Evolutionary conservation across 2,113 vertebrate species (phyloP), one percentile per base, ranked within the genome.

Genomic region (Cathartes aura): DNA sequence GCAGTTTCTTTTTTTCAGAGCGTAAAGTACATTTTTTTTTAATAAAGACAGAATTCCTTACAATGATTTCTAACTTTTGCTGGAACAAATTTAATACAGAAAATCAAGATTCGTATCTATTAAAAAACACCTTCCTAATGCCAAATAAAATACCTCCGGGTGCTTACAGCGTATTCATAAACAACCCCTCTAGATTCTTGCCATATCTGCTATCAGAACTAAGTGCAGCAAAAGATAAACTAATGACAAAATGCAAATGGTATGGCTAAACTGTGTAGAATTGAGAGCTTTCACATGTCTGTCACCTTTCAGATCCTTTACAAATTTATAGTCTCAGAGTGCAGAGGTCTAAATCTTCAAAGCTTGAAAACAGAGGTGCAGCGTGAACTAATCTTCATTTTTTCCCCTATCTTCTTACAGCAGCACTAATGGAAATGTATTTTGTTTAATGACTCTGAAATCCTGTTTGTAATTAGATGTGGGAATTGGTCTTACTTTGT

Each of bases 381-480:
- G 79, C 93, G 94, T 98, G 94, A 97, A 98, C 97, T 98, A 98
- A 98, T 98, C 98, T 98, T 98, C 96, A 97, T 97, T 96, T 97
- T 92, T 18, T 5, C 83, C 89, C 97, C 98, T 94, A 97, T 98
- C 97, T 97, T 98, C 97, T 98, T 98, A 98, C 96, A 98, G 97
- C 97, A 98, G 97, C 97, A 98, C 98, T 99, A 99, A 99, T 99
- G 98, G 98, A 99, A 99, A 99, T 99, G 98, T 98, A 98, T 99
- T 99, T 99, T 98, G 98, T 98, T 99, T 99, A 99, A 99, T 99
- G 98, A 99, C 98, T 99, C 99, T 98, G 98, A 99, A 99, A 99
- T 99, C 98, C 98, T 99, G 98, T 99, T 98, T 98, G 98, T 99
- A 99, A 99, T 99, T 99, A 99, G 99, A 99, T 99, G 98, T 99